Base-by-base conservation (phyloP, 1,140 invertebrate genomes). In the Drosophila miranda region DNA sequence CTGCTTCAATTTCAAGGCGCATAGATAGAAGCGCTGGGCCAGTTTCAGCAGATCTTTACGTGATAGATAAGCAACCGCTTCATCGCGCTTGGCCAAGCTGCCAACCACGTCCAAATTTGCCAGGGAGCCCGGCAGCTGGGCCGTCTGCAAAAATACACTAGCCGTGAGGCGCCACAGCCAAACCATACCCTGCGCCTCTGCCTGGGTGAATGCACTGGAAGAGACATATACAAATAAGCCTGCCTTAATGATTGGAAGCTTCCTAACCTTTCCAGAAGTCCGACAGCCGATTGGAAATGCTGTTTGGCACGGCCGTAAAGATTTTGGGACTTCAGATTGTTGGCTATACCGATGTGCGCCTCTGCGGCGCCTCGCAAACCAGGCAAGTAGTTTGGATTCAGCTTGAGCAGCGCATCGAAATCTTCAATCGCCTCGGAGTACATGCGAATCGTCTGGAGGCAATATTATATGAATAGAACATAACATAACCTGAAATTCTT, bases 121-220 rank as follows among this genome's bases (percentile, higher is more conserved):
- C 50, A 89, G 26, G 0, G 86, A 83, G 1, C 93, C 91, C 14
- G 96, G 95, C 53, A 98, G 84, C 54, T 91, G 92, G 14, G 94
- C 93, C 6, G 95, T 92, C 48, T 95, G 92, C 30, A 94, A 93
- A 81, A 95, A 95, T 53, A 94, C 93, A 90, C 96, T 95, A 2
- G 95, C 96, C 51, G 96, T 90, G n/a, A 97, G 91, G 89, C 97
- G 97, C 97, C 97, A 98, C 53, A 97, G 89, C 92, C 95, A 97
- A 6, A 94, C 93, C 78, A 96, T 92, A 77, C 94, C 92, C 71
- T 92, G 93, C 7, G 83, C 70, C 14, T 56, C 38, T 0, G 56
- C 53, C n/a, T 75, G 67, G 4, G 68, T 56, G n/a, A 88, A 87
- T 3, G 78, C 93, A 91, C 83, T 78, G 94, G 94, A 64, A 93